These are phyloP conservation scores for Panopea generosa DNA, from an alignment of 2,888 invertebrate genomes.

Conservation along the genomic window DNA sequence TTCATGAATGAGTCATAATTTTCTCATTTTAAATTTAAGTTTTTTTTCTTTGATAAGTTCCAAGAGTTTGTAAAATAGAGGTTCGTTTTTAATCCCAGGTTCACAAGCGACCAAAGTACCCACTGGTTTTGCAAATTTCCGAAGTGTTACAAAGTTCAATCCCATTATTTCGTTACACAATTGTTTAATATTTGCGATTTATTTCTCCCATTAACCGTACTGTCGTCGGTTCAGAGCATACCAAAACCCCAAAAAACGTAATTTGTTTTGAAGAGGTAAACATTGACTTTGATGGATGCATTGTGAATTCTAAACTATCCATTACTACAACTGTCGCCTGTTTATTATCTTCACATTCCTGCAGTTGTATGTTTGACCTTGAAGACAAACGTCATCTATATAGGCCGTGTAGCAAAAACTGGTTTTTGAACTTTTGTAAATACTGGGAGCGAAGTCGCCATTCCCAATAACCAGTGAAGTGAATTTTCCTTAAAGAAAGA, in stretches of 20 bases:
- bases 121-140: constrained; percentile 14
- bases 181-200: neutral
- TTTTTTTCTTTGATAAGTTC: constrained; percentile 36
- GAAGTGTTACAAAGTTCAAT: neutral
- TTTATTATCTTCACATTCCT: constrained; percentile 22
- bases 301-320: constrained; percentile 46
- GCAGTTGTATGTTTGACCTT: constrained; percentile 22
- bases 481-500: constrained; percentile 21
- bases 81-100: constrained; percentile 42
- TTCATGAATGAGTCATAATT: constrained; percentile 31
- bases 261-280: constrained; percentile 41
- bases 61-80: constrained; percentile 31
- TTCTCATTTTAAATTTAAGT: constrained; percentile 23
- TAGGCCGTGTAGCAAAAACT: constrained; percentile 38
- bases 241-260: constrained; percentile 31
- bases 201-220: constrained; percentile 1
- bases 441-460: constrained; percentile 18
- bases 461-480: constrained; percentile 29
- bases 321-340: constrained; percentile 25
- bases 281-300: constrained; percentile 54
- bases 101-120: constrained; percentile 39
- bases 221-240: constrained; percentile 30
- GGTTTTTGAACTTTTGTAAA: constrained; percentile 58
- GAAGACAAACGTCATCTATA: constrained; percentile 49
- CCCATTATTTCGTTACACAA: too few relatives aligned